Evolutionary conservation across 1,140 invertebrate species (phyloP).

Genomic region (Conus ventricosus): DNA sequence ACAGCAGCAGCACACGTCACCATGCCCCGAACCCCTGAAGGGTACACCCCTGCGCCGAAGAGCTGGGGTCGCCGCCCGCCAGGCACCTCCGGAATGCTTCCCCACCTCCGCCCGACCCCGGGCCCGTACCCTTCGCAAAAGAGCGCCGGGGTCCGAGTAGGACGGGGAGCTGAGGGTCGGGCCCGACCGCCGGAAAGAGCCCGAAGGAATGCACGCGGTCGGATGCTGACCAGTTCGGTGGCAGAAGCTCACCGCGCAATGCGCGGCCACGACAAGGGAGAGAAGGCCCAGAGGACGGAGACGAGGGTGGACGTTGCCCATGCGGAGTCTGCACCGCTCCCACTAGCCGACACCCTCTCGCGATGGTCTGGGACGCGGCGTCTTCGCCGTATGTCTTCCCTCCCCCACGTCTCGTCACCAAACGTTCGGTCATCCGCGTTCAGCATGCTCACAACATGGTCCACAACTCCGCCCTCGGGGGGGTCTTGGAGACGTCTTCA

Average conservation of each 20-base stretch:
- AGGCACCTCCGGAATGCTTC: slow-evolving; percentile 63
- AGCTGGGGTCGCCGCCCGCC: slow-evolving; percentile 69
- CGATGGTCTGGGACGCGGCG: no score
- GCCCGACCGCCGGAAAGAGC: slow-evolving; percentile 57
- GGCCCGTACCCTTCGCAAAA: slow-evolving; percentile 51
- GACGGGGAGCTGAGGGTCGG: slow-evolving; percentile 32
- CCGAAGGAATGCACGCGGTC: slow-evolving; percentile 62
- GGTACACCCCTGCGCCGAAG: slow-evolving; percentile 67
- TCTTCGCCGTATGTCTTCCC: not conserved
- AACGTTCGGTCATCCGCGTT: not conserved
- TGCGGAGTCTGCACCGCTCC: not conserved
- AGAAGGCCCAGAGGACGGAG: slow-evolving; percentile 68
- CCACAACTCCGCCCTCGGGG: not conserved
- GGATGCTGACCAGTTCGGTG: slow-evolving; percentile 69
- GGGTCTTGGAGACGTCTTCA: not conserved
- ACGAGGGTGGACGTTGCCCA: slow-evolving; percentile 52
- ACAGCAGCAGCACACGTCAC: slow-evolving; percentile 55
- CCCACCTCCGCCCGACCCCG: slow-evolving; percentile 52
- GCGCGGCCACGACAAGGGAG: slow-evolving; percentile 67
- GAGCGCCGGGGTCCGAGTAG: not conserved
- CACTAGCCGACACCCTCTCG: not conserved
- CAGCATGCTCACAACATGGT: not conserved
- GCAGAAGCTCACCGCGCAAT: slow-evolving; percentile 61
- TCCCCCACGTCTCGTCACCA: not conserved
- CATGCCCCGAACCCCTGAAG: slow-evolving; percentile 61